Conservation (phyloP, 2,797 vertebrate genomes). For the Poecilia wingei region DNA sequence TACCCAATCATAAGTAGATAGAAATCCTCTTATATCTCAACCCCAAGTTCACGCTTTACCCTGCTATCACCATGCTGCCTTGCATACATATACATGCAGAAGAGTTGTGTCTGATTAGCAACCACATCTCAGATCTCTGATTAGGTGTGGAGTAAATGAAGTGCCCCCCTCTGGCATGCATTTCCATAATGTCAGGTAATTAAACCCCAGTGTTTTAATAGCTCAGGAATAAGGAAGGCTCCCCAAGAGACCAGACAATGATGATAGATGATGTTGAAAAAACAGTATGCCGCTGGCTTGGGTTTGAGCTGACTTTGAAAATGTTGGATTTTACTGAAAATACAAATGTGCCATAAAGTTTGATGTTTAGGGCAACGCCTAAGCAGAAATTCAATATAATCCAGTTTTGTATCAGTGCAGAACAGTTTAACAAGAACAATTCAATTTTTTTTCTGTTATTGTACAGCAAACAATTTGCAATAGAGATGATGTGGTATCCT, state of each 20-base stretch:
- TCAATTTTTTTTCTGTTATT: background rate
- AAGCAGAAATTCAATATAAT: background rate
- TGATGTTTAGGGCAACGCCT: background rate
- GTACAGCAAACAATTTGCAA: conserved; percentile 1
- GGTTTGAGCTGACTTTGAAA: conserved; percentile 33
- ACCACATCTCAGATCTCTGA: conserved; percentile 72
- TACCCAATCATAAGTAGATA: conserved; percentile 55
- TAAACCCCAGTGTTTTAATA: conserved; percentile 80
- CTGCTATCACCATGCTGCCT: conserved; percentile 26
- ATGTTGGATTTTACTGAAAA: conserved; percentile 18
- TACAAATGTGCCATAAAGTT: conserved; percentile 18
- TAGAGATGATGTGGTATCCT: background rate
- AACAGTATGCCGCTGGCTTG: conserved; percentile 46
- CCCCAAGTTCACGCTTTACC: conserved; percentile 34
- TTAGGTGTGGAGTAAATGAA: conserved; percentile 80
- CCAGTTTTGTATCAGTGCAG: background rate
- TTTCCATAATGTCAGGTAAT: conserved; percentile 83
- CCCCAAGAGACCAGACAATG: conserved; percentile 65
- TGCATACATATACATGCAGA: conserved; percentile 25
- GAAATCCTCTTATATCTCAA: conserved; percentile 50
- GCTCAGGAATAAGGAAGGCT: conserved; percentile 71
- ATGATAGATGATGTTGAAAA: conserved; percentile 64
- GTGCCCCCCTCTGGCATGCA: conserved; percentile 75
- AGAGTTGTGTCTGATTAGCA: conserved; percentile 77
- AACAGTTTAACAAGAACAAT: background rate